A percentile compares a stretch with the other conserved stretches of the same genome.
These are phyloP conservation scores for Aromia moschata DNA, from an alignment of 2,888 invertebrate species.

Conservation along the genomic window DNA sequence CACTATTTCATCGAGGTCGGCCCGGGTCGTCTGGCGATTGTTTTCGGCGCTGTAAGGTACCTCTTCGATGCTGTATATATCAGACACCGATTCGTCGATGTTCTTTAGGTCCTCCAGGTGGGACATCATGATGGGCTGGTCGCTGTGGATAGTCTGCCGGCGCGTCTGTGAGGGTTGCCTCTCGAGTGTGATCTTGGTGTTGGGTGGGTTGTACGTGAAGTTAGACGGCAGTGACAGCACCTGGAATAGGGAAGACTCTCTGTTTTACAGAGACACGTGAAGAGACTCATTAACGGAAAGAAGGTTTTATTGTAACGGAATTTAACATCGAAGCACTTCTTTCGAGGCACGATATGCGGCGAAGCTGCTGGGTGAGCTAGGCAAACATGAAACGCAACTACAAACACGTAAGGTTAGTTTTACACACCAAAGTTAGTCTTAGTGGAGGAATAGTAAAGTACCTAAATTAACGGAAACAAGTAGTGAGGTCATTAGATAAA, in stretches of 20 bases:
- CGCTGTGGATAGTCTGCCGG: conserved; percentile 66
- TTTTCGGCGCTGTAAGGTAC: conserved; percentile 58
- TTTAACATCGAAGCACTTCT: too few relatives aligned
- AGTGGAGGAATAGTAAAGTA: too few relatives aligned
- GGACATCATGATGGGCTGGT: conserved; percentile 66
- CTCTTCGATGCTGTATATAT: conserved; percentile 59
- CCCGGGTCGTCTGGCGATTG: conserved; percentile 45
- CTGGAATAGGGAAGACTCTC: conserved; percentile 56
- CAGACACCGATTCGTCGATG: conserved; percentile 65
- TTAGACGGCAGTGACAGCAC: conserved; percentile 85
- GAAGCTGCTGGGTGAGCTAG: too few relatives aligned
- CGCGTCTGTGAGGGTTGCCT: conserved; percentile 51
- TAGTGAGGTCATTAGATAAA: too few relatives aligned
- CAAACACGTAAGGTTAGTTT: too few relatives aligned
- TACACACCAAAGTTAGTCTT: too few relatives aligned
- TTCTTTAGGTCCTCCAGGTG: conserved; percentile 60
- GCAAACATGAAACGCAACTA: too few relatives aligned
- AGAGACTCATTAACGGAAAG: too few relatives aligned
- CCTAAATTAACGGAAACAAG: too few relatives aligned
- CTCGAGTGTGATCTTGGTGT: conserved; percentile 55
- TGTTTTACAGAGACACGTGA: too few relatives aligned
- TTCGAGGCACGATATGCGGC: too few relatives aligned
- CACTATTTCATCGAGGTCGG: conserved; percentile 55
- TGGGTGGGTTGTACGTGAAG: conserved; percentile 84
- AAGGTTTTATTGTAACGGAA: too few relatives aligned